Conservation (phyloP, 1,140 invertebrate genomes). For the Gonatopus flavifemur region DNA sequence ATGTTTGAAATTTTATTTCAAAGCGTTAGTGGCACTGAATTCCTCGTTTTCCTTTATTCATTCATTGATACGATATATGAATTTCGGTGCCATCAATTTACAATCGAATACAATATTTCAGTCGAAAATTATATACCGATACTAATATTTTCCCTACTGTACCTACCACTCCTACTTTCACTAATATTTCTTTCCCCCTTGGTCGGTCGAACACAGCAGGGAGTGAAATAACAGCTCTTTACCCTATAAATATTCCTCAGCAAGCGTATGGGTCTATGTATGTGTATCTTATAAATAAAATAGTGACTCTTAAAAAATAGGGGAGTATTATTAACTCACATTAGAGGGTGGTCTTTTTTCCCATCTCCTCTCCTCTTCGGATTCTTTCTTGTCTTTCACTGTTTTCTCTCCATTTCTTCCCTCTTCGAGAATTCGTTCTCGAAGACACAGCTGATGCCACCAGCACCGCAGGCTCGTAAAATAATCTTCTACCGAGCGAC, state of each 20-base stretch:
- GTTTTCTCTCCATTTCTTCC: background rate
- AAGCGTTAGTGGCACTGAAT: too few relatives aligned
- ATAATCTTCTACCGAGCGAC: constrained; percentile 36
- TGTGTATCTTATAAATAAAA: constrained; percentile 45
- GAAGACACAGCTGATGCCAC: constrained; percentile 45
- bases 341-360: constrained; percentile 36
- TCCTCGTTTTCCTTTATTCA: too few relatives aligned
- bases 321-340: constrained; percentile 50
- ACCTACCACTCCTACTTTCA: too few relatives aligned
- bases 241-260: constrained; percentile 26
- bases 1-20: too few relatives aligned
- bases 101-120: too few relatives aligned
- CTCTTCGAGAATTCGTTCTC: constrained; percentile 1
- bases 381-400: constrained; percentile 8
- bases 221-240: constrained; percentile 27
- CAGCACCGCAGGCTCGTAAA: constrained; percentile 40
- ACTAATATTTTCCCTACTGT: too few relatives aligned
- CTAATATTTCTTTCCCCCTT: constrained; percentile 11
- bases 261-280: constrained; percentile 21
- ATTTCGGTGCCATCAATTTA: too few relatives aligned
- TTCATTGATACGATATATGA: too few relatives aligned
- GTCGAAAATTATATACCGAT: too few relatives aligned
- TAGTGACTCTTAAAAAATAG: constrained; percentile 45
- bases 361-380: constrained; percentile 8
- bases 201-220: constrained; percentile 6